A percentile compares a stretch with the other conserved stretches of the same genome.
Conservation (phyloP, 2,888 invertebrate species). For the Arge pagana region DNA sequence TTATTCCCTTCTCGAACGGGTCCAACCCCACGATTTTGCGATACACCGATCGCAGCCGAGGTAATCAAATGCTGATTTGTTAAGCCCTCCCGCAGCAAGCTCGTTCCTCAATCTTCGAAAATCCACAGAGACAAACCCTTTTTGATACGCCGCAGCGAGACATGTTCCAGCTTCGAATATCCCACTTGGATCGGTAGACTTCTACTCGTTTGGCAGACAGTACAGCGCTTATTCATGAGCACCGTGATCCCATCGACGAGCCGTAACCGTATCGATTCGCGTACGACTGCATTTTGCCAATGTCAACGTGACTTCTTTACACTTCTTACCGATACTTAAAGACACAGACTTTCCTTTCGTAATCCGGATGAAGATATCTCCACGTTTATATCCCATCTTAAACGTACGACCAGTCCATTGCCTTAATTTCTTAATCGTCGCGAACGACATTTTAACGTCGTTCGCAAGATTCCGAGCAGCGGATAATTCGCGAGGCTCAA, state of each 20-base stretch:
- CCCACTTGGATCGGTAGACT: background rate
- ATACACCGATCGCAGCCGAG: conserved; percentile 12
- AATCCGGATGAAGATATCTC: too few relatives aligned
- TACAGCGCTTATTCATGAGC: too few relatives aligned
- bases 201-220: too few relatives aligned
- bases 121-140: too few relatives aligned
- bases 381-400: too few relatives aligned
- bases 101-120: conserved; percentile 1
- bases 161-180: background rate
- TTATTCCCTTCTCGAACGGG: too few relatives aligned
- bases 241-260: too few relatives aligned
- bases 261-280: too few relatives aligned
- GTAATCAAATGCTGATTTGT: conserved; percentile 19
- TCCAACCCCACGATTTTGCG: conserved; percentile 1
- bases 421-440: conserved; percentile 33
- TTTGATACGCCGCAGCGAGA: background rate
- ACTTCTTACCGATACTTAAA: conserved; percentile 17
- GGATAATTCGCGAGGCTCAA: conserved; percentile 26
- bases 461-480: conserved; percentile 24
- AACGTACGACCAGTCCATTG: too few relatives aligned
- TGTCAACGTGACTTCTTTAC: too few relatives aligned
- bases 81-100: conserved; percentile 2
- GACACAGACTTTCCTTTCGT: conserved; percentile 16
- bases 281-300: too few relatives aligned
- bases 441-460: conserved; percentile 19